Base-by-base conservation (phyloP, 1,140 invertebrate species). In the Meteorus sp. region DNA sequence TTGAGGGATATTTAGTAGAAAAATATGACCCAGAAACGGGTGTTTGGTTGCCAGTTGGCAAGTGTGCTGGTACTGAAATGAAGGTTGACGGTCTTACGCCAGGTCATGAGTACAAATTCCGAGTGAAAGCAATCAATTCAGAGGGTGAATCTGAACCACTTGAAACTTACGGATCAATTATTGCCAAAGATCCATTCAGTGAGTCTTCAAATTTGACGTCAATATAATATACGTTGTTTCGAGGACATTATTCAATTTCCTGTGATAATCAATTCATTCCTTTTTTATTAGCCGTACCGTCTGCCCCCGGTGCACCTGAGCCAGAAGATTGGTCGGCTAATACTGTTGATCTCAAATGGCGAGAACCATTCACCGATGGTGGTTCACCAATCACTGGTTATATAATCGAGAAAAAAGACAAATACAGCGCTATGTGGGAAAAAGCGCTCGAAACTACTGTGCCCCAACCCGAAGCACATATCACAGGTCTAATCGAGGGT, bases 131-230 rank as follows among this genome's bases (percentile, higher is more conserved):
- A 7, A 81, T 98, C 6, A 99, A 99, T 76, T 94, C 93, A 67
- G 94, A 98, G 81, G 96, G 97, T 33, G 93, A 95, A 80, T 97
- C 95, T 15, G 94, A 98, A 72, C 95, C 95, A n/a, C 81, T 99
- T 19, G 93, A 95, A 74, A 97, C 95, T 11, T 85, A 92, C 64
- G 88, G 90, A 53, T 88, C 93, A 15, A 97, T 97, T 48, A 83
- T 96, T 66, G 95, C 97, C 44, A 98, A 97, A 81, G 95, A 99
- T 90, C 96, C 96, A 57, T 99, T 93, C 83, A 92, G 90, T 93
- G 84, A 86, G 86, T 84, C 47, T 58, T 61, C 11, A 37, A 48
- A 55, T 58, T 33, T n/a, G n/a, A n/a, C n/a, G n/a, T n/a, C n/a
- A n/a, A n/a, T n/a, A n/a, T n/a, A n/a, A n/a, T n/a, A n/a, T n/a